phyloP scores from a whole-genome alignment of 2,888 invertebrate genomes.

The Linnaemya tessellans region DNA sequence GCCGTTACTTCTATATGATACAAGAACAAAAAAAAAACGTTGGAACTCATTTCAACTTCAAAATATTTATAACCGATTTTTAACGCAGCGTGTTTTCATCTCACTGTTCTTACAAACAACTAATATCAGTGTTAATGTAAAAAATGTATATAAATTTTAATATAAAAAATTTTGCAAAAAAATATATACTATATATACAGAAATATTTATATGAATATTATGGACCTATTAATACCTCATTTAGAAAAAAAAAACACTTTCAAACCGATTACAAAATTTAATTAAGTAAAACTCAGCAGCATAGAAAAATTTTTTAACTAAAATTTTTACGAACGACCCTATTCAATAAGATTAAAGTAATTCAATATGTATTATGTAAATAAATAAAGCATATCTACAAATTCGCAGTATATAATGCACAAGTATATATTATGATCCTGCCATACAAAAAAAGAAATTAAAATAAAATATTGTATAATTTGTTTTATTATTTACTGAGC shows the following conservation, averaged over 20 bases:
- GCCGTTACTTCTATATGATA: too few relatives aligned
- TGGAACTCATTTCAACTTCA: too few relatives aligned
- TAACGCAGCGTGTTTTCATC: neutral
- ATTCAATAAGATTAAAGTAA: neutral
- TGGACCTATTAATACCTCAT: slow-evolving; percentile 61
- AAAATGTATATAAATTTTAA: neutral
- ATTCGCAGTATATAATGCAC: neutral
- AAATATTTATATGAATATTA: neutral
- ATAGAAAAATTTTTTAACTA: slow-evolving; percentile 54
- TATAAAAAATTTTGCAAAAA: neutral
- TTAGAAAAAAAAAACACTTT: slow-evolving; percentile 44
- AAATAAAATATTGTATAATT: too few relatives aligned
- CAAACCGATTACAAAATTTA: slow-evolving; percentile 41
- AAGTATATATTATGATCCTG: neutral
- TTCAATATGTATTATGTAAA: neutral
- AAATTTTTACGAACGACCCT: slow-evolving; percentile 28
- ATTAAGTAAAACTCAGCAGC: slow-evolving; percentile 30
- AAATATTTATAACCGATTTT: neutral
- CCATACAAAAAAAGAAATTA: neutral
- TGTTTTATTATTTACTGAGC: too few relatives aligned
- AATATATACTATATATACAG: neutral
- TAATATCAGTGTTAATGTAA: neutral
- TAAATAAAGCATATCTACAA: slow-evolving; percentile 24
- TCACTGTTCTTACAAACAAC: neutral
- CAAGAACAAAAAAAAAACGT: too few relatives aligned